Conservation (phyloP, 2,888 invertebrate species). For the Neoascia interrupta region DNA sequence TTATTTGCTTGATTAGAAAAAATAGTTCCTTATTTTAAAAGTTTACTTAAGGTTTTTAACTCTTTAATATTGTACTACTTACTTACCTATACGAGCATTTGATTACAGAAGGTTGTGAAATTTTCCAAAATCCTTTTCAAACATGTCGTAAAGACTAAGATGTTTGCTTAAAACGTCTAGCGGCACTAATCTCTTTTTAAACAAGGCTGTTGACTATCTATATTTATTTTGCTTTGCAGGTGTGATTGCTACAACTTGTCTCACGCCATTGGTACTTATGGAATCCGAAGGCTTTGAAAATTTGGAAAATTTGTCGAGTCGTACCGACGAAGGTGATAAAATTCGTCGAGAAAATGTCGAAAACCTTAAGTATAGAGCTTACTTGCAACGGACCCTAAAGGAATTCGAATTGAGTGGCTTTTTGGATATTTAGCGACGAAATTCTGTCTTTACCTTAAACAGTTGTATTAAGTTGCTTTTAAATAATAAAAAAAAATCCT, state of each 20-base stretch:
- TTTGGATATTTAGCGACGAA: slow-evolving; percentile 74
- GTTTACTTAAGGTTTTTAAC: too few relatives aligned
- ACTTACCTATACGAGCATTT: too few relatives aligned
- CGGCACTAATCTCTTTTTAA: neutral
- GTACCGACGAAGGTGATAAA: slow-evolving; percentile 75
- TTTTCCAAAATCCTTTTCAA: slow-evolving; percentile 26
- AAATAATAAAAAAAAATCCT: neutral
- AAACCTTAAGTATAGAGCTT: slow-evolving; percentile 77
- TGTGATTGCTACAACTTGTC: slow-evolving; percentile 78
- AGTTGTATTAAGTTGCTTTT: neutral
- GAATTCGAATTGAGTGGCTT: slow-evolving; percentile 78
- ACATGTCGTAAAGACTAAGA: too few relatives aligned
- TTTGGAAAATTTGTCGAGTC: slow-evolving; percentile 74
- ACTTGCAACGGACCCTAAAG: slow-evolving; percentile 72
- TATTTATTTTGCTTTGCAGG: slow-evolving; percentile 70
- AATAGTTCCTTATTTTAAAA: too few relatives aligned
- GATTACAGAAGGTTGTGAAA: too few relatives aligned
- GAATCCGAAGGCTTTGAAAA: slow-evolving; percentile 75
- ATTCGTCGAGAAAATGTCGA: slow-evolving; percentile 77
- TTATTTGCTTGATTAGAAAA: too few relatives aligned
- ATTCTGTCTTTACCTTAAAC: neutral
- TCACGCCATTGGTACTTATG: slow-evolving; percentile 78
- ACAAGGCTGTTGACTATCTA: too few relatives aligned
- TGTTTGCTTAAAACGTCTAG: too few relatives aligned
- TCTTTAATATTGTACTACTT: too few relatives aligned